Evolutionary conservation across 2,888 invertebrate species (phyloP).

Genomic region (Ceraclea dissimilis): DNA sequence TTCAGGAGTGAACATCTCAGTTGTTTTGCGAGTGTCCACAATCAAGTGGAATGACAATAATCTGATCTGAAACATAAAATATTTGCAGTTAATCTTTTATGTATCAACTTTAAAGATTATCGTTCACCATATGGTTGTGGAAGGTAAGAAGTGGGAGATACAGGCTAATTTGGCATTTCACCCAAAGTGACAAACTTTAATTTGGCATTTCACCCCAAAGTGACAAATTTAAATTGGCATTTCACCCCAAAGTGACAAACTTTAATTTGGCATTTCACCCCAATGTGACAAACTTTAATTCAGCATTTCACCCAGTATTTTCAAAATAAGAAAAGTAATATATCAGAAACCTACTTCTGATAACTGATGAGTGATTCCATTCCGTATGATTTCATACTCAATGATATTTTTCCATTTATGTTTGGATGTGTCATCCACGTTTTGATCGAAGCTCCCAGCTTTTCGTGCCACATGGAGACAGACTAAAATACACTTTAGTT

Average conservation of each 20-base stretch:
- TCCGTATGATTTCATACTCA: conserved; percentile 43
- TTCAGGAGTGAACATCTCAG: conserved; percentile 51
- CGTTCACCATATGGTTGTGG: too few relatives aligned
- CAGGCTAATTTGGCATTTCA: too few relatives aligned
- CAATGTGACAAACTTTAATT: too few relatives aligned
- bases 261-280: too few relatives aligned
- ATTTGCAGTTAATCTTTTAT: not conserved
- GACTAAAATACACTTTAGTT: conserved; percentile 41
- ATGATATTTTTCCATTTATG: conserved; percentile 49
- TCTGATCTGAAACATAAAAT: conserved; percentile 50
- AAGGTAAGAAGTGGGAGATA: too few relatives aligned
- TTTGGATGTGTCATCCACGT: conserved; percentile 23
- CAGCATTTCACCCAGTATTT: too few relatives aligned
- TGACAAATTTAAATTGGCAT: too few relatives aligned
- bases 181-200: too few relatives aligned
- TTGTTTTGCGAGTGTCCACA: conserved; percentile 66
- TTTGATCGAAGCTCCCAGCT: conserved; percentile 33
- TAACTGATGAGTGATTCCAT: conserved; percentile 49
- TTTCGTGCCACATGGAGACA: conserved; percentile 45
- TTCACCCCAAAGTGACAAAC: too few relatives aligned
- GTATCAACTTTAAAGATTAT: too few relatives aligned
- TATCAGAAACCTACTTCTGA: conserved; percentile 48
- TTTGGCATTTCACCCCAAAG: too few relatives aligned
- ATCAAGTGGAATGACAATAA: conserved; percentile 61
- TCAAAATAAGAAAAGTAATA: too few relatives aligned